Evolutionary conservation across 2,113 vertebrate genomes (phyloP), one percentile per base, ranked within the genome.

Genomic region (Myiopsitta monachus): DNA sequence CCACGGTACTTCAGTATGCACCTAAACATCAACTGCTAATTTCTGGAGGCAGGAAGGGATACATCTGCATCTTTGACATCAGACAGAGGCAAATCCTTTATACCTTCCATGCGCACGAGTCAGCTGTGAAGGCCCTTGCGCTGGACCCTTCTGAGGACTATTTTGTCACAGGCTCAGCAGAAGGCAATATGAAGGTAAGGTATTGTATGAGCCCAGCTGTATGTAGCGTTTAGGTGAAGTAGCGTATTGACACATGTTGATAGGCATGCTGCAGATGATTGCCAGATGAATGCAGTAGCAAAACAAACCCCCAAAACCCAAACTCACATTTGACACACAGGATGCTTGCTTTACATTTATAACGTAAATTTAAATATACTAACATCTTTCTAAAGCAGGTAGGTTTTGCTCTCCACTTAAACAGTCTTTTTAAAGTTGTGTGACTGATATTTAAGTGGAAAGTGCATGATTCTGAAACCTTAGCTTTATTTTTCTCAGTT

Each of bases 101-200:
- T 96, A 99, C 98, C 14, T 99, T 99, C 97, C 99, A 99, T 97
- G 99, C 99, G 0, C 99, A 99, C 1, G 99, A 99, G 95, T 99
- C 99, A 0, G 98, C 99, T 82, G 98, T 99, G 43, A 99, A 99
- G 89, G 99, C 99, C 33, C 98, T 99, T 27, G 98, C 99, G 1
- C 97, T 99, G 94, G 99, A 99, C 83, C 92, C 98, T 92, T 99
- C 98, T 1, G 99, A 99, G 97, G 99, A 99, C 79, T 99, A 98
- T 95, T 99, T 99, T 59, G 98, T 99, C 52, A 99, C 99, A 1
- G 99, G 99, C 62, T 99, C 99, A 1, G 99, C 99, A 1, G 99
- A 99, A 97, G 99, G 99, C 39, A 99, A 99, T 97, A 99, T 99
- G 98, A 99, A 99, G 99, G 99, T 99, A 97, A 98, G 96, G 26